phyloP scores from a whole-genome alignment of 2,797 vertebrate species.

The Falco novaeseelandiae region DNA sequence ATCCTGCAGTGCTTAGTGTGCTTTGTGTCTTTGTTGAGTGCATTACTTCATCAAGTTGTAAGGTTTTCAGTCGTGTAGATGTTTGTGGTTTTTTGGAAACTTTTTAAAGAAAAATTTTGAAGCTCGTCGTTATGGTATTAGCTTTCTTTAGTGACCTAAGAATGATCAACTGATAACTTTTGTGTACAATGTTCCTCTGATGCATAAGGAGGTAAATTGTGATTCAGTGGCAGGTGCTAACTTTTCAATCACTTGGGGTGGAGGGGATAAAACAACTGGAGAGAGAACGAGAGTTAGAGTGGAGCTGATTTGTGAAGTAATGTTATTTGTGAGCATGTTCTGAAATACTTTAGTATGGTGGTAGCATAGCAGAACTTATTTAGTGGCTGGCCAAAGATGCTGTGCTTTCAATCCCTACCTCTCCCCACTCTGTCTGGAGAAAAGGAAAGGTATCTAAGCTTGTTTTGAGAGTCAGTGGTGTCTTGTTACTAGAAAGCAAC shows the following conservation, averaged over 20 bases:
- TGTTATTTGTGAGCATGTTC: neutral
- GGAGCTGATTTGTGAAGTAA: neutral
- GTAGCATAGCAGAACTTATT: rapidly evolving
- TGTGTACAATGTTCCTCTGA: neutral
- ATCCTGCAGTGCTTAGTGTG: neutral
- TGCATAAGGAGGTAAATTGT: neutral
- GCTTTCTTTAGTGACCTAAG: neutral
- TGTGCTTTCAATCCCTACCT: neutral
- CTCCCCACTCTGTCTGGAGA: neutral
- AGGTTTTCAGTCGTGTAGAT: neutral
- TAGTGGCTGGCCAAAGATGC: neutral
- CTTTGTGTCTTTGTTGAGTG: neutral
- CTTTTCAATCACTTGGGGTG: neutral
- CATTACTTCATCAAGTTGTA: neutral
- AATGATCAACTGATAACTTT: neutral
- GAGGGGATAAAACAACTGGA: neutral
- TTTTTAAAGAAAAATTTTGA: neutral
- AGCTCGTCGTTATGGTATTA: neutral
- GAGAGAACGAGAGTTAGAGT: neutral
- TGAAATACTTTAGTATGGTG: neutral
- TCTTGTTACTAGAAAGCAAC: neutral
- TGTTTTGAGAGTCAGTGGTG: neutral
- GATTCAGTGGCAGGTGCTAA: neutral
- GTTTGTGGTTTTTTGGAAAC: rapidly evolving
- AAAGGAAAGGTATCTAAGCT: neutral